Percentiles rank a stretch among this genome's conserved stretches.
These are phyloP conservation scores for Chrysolina oricalcia DNA, from an alignment of 2,888 invertebrate species.

Conservation along the genomic window DNA sequence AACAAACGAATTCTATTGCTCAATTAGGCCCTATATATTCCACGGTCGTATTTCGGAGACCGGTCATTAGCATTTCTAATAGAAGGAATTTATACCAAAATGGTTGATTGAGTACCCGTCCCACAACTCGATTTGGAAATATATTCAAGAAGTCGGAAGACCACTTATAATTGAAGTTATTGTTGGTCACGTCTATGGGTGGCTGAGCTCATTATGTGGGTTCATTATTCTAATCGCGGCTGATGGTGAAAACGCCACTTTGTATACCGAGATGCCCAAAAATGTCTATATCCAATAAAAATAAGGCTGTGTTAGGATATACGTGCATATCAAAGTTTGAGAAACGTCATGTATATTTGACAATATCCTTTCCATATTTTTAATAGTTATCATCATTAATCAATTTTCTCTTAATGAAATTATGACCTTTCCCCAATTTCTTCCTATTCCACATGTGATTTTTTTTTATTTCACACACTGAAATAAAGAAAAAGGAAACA, in stretches of 20 bases:
- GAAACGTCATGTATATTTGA: too few relatives aligned
- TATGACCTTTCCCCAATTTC: too few relatives aligned
- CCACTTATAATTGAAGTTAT: constrained; percentile 13
- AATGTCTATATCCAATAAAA: background rate
- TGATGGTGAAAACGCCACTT: background rate
- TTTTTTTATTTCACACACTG: too few relatives aligned
- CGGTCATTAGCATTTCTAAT: constrained; percentile 45
- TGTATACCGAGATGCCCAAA: background rate
- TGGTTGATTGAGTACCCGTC: constrained; percentile 24
- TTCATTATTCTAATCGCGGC: background rate
- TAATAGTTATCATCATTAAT: too few relatives aligned
- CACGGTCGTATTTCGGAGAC: constrained; percentile 32
- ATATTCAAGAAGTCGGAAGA: constrained; percentile 22
- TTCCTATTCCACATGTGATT: too few relatives aligned
- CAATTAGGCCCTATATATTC: constrained; percentile 44
- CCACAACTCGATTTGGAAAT: constrained; percentile 16
- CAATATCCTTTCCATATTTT: too few relatives aligned
- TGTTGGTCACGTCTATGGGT: background rate
- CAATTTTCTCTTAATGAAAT: too few relatives aligned
- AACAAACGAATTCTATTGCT: constrained; percentile 40
- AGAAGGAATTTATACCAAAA: constrained; percentile 34
- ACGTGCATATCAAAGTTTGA: background rate
- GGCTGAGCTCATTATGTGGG: background rate
- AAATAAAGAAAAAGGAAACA: too few relatives aligned
- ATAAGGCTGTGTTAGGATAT: background rate